phyloP scores from a whole-genome alignment of 2,888 invertebrate genomes.

The Panzeria rudis region DNA sequence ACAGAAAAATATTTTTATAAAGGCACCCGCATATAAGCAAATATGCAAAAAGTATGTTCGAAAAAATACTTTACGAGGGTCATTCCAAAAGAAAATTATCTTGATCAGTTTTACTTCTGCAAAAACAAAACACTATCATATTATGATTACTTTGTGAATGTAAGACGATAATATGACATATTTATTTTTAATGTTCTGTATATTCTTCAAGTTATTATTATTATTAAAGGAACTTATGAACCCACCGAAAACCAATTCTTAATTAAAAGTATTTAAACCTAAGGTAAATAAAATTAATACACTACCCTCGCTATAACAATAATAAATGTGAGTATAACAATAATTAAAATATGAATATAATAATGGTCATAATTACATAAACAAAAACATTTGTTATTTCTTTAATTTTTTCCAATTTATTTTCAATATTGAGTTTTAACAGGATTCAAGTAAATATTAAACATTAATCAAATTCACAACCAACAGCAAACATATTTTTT shows the following conservation, averaged over 20 bases:
- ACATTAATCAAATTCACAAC: slow-evolving; percentile 54
- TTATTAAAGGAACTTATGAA: too few species aligned
- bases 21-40: slow-evolving; percentile 47
- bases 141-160: neutral
- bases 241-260: too few species aligned
- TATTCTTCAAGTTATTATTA: too few species aligned
- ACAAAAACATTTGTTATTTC: slow-evolving; percentile 42
- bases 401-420: neutral
- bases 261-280: neutral
- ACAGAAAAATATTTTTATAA: slow-evolving; percentile 25
- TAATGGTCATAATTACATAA: slow-evolving; percentile 32
- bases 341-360: slow-evolving; percentile 35
- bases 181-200: too few species aligned
- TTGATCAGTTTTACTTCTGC: too few species aligned
- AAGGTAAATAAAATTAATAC: neutral
- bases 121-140: too few species aligned
- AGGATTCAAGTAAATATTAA: slow-evolving; percentile 50
- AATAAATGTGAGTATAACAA: neutral
- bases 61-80: neutral
- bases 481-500: slow-evolving; percentile 12
- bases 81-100: neutral
- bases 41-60: neutral
- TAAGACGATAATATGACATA: too few species aligned
- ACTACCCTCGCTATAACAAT: neutral
- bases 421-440: slow-evolving; percentile 18